Percentiles rank a stretch among this genome's conserved stretches.
phyloP scores from a whole-genome alignment of 2,888 invertebrate genomes.

The Campoplex capitator region DNA sequence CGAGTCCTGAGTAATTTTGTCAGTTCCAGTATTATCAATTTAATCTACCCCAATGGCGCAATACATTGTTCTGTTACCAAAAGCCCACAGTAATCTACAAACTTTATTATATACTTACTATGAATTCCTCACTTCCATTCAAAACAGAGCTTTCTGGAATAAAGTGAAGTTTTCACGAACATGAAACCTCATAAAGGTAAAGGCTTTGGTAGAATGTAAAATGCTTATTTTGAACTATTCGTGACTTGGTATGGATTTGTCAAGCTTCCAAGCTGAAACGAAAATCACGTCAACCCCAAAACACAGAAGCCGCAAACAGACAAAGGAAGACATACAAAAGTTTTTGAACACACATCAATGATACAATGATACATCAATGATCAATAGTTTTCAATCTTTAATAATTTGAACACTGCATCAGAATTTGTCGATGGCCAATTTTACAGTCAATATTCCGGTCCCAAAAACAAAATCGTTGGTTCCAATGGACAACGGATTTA shows the following conservation, averaged over 20 bases:
- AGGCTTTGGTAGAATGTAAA: background rate
- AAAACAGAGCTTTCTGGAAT: background rate
- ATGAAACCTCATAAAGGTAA: background rate
- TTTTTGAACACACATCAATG: background rate
- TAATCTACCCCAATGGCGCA: background rate
- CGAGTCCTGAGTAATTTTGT: background rate
- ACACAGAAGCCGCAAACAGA: too few species aligned
- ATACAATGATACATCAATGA: too few species aligned
- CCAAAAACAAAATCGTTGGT: too few species aligned
- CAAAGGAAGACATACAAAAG: background rate
- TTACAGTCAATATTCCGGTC: too few species aligned
- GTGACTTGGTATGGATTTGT: background rate
- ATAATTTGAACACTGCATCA: background rate
- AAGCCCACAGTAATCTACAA: background rate
- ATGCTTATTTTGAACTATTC: conserved; percentile 5
- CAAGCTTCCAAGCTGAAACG: background rate
- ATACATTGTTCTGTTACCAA: background rate
- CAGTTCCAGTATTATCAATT: background rate
- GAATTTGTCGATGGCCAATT: background rate
- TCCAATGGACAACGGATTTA: too few species aligned
- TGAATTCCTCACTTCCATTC: background rate
- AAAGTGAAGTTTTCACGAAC: background rate
- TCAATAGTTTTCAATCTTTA: background rate
- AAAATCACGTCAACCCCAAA: background rate
- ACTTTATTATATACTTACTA: background rate